Evolutionary conservation across 2,113 vertebrate genomes (phyloP).

Genomic region (Tragelaphus imberbis): DNA sequence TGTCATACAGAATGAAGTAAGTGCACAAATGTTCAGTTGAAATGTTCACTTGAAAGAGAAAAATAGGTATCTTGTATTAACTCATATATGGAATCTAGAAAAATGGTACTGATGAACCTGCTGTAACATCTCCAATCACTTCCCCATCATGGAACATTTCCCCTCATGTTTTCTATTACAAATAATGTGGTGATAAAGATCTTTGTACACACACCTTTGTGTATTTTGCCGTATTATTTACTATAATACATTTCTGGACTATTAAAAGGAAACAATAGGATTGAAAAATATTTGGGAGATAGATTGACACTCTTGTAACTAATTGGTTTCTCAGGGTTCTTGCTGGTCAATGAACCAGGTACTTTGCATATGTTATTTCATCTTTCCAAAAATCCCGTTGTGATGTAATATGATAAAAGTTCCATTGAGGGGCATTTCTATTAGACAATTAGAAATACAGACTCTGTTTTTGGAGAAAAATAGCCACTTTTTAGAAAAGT

Average conservation of each 20-base stretch:
- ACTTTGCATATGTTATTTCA: neutral
- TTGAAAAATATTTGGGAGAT: neutral
- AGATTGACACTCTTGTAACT: neutral
- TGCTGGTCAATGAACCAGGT: neutral
- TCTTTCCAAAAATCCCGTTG: neutral
- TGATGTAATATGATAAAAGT: neutral
- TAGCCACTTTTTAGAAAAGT: neutral
- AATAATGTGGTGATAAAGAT: neutral
- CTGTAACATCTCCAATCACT: neutral
- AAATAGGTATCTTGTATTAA: neutral
- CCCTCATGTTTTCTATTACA: neutral
- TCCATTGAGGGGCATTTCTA: neutral
- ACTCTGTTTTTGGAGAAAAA: neutral
- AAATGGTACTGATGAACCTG: neutral
- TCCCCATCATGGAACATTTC: neutral
- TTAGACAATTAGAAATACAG: neutral
- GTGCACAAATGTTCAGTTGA: neutral
- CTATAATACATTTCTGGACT: neutral
- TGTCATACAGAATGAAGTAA: neutral
- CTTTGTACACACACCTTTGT: neutral
- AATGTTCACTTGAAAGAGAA: neutral
- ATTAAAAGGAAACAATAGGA: neutral
- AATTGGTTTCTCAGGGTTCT: neutral
- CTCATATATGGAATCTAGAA: neutral
- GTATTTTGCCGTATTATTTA: neutral